These are phyloP conservation scores for Clarias batrachus DNA, from an alignment of 2,113 vertebrate species.

Conservation along the genomic window DNA sequence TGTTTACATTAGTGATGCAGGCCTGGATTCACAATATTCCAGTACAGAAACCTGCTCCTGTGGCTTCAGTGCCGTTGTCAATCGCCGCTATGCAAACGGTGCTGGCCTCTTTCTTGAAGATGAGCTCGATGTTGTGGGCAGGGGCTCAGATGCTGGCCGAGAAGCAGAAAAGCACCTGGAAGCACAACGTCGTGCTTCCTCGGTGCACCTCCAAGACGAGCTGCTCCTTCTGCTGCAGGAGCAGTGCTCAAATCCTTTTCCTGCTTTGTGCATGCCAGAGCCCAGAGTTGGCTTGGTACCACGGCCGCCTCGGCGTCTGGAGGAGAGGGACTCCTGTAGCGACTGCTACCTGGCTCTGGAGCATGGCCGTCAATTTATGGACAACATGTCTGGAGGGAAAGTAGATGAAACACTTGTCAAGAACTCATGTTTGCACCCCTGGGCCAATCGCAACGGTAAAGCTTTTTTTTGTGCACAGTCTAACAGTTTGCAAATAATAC, in stretches of 20 bases:
- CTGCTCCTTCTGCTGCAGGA: conserved; percentile 92
- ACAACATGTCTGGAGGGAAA: conserved; percentile 98
- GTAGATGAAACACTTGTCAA: conserved; percentile 95
- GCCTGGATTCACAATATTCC: conserved; percentile 83
- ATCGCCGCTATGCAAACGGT: conserved; percentile 91
- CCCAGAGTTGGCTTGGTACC: conserved; percentile 60
- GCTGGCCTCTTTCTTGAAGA: conserved; percentile 96
- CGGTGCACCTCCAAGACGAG: conserved; percentile 85
- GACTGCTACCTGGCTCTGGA: conserved; percentile 98
- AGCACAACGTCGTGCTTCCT: conserved; percentile 81
- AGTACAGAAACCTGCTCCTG: conserved; percentile 78
- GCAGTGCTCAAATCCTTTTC: conserved; percentile 96
- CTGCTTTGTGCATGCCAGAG: conserved; percentile 84
- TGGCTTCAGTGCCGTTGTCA: conserved; percentile 97
- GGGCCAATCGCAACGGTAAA: conserved; percentile 93
- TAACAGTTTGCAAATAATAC: neutral
- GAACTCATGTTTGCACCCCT: conserved; percentile 92
- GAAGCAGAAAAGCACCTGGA: conserved; percentile 94
- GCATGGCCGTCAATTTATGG: conserved; percentile 98
- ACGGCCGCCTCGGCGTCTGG: conserved; percentile 76
- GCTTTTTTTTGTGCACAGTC: neutral
- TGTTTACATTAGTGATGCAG: conserved; percentile 92
- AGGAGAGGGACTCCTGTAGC: conserved; percentile 91
- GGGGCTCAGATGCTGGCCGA: conserved; percentile 86
- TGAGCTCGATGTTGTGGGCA: conserved; percentile 94